Base-by-base conservation (phyloP, 2,113 vertebrate species). In the Hydropotes inermis region DNA sequence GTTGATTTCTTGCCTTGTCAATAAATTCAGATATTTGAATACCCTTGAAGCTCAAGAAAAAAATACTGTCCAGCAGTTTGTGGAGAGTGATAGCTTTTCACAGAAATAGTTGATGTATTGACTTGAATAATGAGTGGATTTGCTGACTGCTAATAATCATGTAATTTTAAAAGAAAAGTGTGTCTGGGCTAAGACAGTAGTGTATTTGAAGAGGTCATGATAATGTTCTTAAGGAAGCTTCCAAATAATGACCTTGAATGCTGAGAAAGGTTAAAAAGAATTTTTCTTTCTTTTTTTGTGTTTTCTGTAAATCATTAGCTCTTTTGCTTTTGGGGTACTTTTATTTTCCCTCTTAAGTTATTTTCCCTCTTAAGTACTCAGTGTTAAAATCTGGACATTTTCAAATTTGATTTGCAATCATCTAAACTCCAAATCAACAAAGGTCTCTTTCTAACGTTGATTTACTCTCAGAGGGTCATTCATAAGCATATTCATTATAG, bases 401-500 rank as follows among this genome's bases (percentile, higher is more conserved):
- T 85, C 64, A 98, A 98, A 94, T 97, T 87, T 98, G 87, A 96
- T 97, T 96, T 97, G 96, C 47, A 97, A 97, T 96, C 92, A 94
- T 97, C 57, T 97, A 93, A 96, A 95, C 93, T 96, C 74, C 76
- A 94, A 92, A 97, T 98, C 96, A 97, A 43, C 17, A 94, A 89
- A 95, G 17, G 13, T 94, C 50, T 98, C 94, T 98, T 98, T 97
- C 95, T 57, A 93, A 47, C 96, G 97, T 92, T 98, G 93, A 98
- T 98, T 98, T 98, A 82, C 28, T 91, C 83, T 97, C 89, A 92
- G 50, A 97, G 83, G 90, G 94, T 98, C 93, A 98, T 98, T 99
- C 94, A 96, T 98, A 98, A 98, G 92, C 93, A 97, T 97, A 97
- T 96, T 98, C 64, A 98, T 98, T 98, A 97, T 39, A 98, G 94